Evolutionary conservation across 2,113 vertebrate genomes (phyloP).

Genomic region (Upupa epops): DNA sequence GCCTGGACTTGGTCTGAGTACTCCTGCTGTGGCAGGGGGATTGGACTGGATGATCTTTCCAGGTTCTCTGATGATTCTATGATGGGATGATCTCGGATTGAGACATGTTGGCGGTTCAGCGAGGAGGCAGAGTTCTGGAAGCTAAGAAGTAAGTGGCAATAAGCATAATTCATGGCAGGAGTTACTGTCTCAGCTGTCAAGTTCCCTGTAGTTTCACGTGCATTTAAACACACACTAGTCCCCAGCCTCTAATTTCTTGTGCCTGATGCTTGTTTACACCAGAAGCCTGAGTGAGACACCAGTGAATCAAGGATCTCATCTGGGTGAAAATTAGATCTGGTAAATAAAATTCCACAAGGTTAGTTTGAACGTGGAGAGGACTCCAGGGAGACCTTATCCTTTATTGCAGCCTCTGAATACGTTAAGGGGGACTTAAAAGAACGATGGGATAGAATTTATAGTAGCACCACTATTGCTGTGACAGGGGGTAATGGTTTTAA

Average conservation of each 20-base stretch:
- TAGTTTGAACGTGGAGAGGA: background rate
- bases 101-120: background rate
- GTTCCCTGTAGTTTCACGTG: background rate
- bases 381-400: background rate
- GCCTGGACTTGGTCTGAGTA: too few relatives aligned
- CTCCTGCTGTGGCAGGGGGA: too few relatives aligned
- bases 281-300: background rate
- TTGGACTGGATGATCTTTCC: too few relatives aligned
- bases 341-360: background rate
- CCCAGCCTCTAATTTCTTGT: background rate
- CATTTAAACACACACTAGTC: background rate
- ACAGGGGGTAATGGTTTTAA: background rate
- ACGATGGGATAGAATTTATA: background rate
- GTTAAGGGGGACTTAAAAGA: background rate
- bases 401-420: background rate
- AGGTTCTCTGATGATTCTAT: too few relatives aligned
- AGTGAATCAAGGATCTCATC: background rate
- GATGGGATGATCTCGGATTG: too few relatives aligned
- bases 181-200: background rate
- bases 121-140: background rate
- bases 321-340: background rate
- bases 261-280: background rate
- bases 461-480: background rate
- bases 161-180: background rate
- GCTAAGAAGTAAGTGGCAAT: background rate